Evolutionary conservation across 2,113 vertebrate species (phyloP).

Genomic region (Larimichthys crocea): DNA sequence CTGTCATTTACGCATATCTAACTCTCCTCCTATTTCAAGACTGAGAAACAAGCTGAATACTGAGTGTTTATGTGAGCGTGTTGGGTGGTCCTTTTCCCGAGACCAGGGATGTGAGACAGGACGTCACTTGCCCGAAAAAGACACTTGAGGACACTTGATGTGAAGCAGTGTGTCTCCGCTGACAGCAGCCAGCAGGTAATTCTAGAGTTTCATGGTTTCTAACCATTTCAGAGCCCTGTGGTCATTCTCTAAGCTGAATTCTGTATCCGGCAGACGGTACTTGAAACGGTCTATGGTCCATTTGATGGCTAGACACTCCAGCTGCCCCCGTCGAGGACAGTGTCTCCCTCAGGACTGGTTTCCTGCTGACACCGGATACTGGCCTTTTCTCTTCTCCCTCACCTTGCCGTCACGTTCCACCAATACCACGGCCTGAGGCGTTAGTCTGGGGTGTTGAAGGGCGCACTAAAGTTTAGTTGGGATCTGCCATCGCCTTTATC

Average conservation of each 20-base stretch:
- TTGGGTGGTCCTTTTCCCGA: background rate
- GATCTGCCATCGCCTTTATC: conserved; percentile 55
- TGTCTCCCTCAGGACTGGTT: conserved; percentile 53
- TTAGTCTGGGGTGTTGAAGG: conserved; percentile 57
- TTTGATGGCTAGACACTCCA: conserved; percentile 58
- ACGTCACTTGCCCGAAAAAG: conserved; percentile 25
- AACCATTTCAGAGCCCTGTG: conserved; percentile 45
- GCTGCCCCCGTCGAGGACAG: conserved; percentile 29
- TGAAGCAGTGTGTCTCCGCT: conserved; percentile 40
- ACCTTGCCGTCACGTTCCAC: conserved; percentile 55
- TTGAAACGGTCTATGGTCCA: conserved; percentile 58
- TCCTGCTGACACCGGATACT: conserved; percentile 54
- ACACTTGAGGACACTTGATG: conserved; percentile 41
- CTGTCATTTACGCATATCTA: conserved; percentile 12
- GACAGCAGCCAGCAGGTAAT: conserved; percentile 63
- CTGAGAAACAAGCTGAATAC: background rate
- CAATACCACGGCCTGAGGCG: conserved; percentile 48
- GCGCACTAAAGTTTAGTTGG: conserved; percentile 58
- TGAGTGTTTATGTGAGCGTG: background rate
- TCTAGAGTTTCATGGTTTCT: conserved; percentile 50
- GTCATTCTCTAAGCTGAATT: conserved; percentile 51
- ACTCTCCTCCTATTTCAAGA: conserved; percentile 19
- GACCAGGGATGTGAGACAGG: background rate
- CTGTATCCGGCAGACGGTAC: conserved; percentile 41
- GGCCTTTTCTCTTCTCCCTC: conserved; percentile 58